A percentile compares a stretch with the other conserved stretches of the same genome.
phyloP scores from a whole-genome alignment of 92 coral and sea anemone genomes.

The Palythoa caribaeorum region DNA sequence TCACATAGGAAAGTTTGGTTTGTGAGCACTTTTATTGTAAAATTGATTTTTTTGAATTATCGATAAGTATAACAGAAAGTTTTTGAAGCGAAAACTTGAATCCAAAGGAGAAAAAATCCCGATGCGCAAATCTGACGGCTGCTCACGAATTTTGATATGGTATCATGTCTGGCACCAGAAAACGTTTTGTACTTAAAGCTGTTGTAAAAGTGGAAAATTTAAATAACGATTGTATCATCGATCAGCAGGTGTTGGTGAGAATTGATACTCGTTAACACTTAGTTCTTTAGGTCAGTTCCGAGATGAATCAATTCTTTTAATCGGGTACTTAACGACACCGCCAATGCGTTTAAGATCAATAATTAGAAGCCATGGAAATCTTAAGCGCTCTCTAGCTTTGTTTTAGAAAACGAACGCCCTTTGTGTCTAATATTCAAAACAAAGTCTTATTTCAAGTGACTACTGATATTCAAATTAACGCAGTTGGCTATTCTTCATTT shows the following conservation, averaged over 20 bases:
- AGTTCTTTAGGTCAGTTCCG: background rate
- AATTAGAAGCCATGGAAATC: background rate
- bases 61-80: too few relatives aligned
- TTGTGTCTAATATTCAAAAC: conserved; percentile 22
- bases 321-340: background rate
- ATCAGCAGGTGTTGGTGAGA: background rate
- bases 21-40: too few relatives aligned
- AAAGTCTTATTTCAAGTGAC: conserved; percentile 1
- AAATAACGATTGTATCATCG: background rate
- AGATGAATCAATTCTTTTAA: background rate
- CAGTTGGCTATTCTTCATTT: background rate
- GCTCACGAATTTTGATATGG: too few relatives aligned
- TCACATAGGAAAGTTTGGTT: too few relatives aligned
- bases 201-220: background rate
- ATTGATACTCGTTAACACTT: background rate
- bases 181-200: too few relatives aligned
- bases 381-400: background rate
- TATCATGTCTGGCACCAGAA: too few relatives aligned
- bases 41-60: too few relatives aligned
- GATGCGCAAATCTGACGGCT: too few relatives aligned
- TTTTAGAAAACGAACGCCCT: conserved; percentile 7
- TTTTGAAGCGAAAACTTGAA: too few relatives aligned
- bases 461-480: conserved; percentile 19
- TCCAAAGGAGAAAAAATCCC: too few relatives aligned
- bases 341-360: background rate